Evolutionary conservation across 2,797 vertebrate species (phyloP), one percentile per base, ranked within the genome.

Genomic region (Ambastaia sidthimunki): DNA sequence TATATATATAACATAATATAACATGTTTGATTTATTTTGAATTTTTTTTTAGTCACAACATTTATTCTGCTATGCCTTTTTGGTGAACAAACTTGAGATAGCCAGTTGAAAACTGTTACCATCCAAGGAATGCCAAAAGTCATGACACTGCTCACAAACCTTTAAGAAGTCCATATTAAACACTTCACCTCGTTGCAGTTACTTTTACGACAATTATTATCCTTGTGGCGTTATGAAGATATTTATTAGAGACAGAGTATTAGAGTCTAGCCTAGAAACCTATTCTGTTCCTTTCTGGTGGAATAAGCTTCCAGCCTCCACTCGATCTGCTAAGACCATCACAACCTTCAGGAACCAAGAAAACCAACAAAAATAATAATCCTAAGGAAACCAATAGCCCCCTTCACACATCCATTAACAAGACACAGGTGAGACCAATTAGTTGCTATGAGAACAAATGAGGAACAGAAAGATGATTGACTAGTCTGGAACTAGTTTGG

Each of bases 121-220:
- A 66, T 55, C 75, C 16, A 65, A 28, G 68, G 72, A 79, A 81
- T 78, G 68, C 34, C 69, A 25, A 48, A 52, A 62, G 76, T 83
- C 55, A 23, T 68, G 79, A 48, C 9, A 52, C 55, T 31, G 21
- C 60, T 71, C 28, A 63, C 71, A 62, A 72, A 18, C 73, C 54
- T 60, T 70, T 71, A 67, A 84, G 74, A 76, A 74, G 7, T 86
- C 66, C 69, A 37, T 31, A 62, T 25, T 70, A 62, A 28, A 7
- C 21, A 19, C 12, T 76, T 67, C 19, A 31, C 23, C 25, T 66
- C 2, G 15, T 57, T 57, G 21, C 23, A 19, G 21, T 23, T 57
- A 23, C 10, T 23, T 57, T 3, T 19, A 11, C n/a, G 2, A 54
- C 18, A 55, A 55, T 7, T 55, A 21, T 57, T 12, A 12, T 12